Percentiles rank a stretch among this genome's conserved stretches.
Evolutionary conservation across 2,797 vertebrate species (phyloP).

Genomic region (Amphiprion clarkii): DNA sequence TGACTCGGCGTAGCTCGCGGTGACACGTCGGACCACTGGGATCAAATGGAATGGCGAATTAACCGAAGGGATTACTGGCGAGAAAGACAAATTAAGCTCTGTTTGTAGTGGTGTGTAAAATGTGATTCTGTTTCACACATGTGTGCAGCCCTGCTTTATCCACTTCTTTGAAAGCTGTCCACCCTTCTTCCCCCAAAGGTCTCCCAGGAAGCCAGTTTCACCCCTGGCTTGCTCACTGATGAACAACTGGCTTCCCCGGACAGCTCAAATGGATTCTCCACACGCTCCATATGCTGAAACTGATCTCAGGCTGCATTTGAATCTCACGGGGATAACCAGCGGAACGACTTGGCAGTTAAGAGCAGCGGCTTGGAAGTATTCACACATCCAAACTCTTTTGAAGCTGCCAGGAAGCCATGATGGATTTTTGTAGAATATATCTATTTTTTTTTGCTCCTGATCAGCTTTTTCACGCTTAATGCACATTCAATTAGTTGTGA

Average conservation of each 20-base stretch:
- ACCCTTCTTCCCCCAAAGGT: constrained; percentile 48
- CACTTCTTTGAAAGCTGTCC: constrained; percentile 61
- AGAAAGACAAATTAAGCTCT: constrained; percentile 66
- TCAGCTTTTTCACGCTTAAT: constrained; percentile 40
- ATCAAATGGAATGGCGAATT: constrained; percentile 61
- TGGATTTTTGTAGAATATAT: constrained; percentile 14
- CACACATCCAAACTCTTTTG: constrained; percentile 36
- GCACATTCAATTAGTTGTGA: constrained; percentile 3
- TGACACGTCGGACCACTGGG: constrained; percentile 40
- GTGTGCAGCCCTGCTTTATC: constrained; percentile 37
- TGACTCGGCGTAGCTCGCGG: constrained; percentile 25
- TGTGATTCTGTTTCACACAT: constrained; percentile 52
- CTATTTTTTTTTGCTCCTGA: constrained; percentile 16
- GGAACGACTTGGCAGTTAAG: constrained; percentile 56
- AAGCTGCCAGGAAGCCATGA: constrained; percentile 43
- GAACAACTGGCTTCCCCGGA: constrained; percentile 55
- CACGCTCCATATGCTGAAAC: constrained; percentile 49
- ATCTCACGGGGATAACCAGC: constrained; percentile 57
- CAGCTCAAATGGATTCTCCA: constrained; percentile 59
- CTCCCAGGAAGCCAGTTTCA: constrained; percentile 52
- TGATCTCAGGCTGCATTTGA: constrained; percentile 51
- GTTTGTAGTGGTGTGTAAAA: constrained; percentile 70
- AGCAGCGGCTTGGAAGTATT: constrained; percentile 41
- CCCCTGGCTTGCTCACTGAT: constrained; percentile 50
- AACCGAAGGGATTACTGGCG: constrained; percentile 69